phyloP scores from a whole-genome alignment of 1,140 invertebrate genomes.

The Drosophila tani region DNA sequence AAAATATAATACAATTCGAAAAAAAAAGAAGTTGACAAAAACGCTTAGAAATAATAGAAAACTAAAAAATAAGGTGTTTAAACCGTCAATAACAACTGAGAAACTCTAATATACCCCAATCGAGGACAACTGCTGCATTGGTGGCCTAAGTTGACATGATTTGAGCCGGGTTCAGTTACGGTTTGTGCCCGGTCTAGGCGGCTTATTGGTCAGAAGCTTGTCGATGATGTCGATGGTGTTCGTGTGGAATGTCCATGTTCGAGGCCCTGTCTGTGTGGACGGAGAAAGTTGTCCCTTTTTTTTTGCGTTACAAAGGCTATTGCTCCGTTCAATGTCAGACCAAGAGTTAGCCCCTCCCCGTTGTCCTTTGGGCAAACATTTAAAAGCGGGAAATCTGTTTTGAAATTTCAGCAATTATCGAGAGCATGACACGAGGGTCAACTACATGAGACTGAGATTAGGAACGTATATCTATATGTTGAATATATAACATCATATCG shows the following conservation, averaged over 20 bases:
- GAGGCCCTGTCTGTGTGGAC: not conserved
- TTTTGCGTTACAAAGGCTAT: slow-evolving; percentile 1
- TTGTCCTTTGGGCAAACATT: slow-evolving; percentile 2
- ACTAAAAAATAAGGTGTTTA: no score
- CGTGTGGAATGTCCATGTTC: slow-evolving; percentile 31
- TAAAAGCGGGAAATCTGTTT: slow-evolving; percentile 28
- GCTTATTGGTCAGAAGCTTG: slow-evolving; percentile 52
- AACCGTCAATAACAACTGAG: no score
- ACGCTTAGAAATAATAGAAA: no score
- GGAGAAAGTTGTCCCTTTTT: not conserved
- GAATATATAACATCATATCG: no score
- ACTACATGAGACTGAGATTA: no score
- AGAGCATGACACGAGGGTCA: not conserved
- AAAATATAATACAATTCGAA: no score
- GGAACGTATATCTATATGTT: no score
- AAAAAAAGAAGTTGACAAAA: no score
- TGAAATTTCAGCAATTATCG: not conserved
- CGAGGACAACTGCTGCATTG: no score
- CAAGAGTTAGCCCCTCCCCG: no score
- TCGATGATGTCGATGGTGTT: slow-evolving; percentile 36
- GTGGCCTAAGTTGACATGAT: slow-evolving; percentile 9
- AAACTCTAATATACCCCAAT: no score
- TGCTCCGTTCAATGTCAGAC: slow-evolving; percentile 9
- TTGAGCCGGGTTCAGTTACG: slow-evolving; percentile 37
- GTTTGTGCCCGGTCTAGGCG: slow-evolving; percentile 26